These are phyloP conservation scores for Lordiphosa collinella DNA, from an alignment of 1,140 invertebrate genomes.

Conservation along the genomic window DNA sequence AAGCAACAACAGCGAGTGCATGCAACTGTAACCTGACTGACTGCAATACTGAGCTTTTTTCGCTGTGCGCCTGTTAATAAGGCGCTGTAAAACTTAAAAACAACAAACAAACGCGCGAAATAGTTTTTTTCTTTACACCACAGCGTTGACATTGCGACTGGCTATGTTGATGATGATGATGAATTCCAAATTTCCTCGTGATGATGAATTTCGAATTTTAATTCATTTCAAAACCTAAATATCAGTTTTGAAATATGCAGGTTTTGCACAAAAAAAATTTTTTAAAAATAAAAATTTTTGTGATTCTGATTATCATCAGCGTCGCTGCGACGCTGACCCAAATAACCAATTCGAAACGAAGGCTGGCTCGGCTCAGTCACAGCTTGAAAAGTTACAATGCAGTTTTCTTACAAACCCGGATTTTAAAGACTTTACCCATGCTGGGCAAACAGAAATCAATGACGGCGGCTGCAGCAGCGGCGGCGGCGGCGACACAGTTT, in stretches of 20 bases:
- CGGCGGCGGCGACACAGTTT: constrained; percentile 50
- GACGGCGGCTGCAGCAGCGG: constrained; percentile 34
- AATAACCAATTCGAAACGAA: constrained; percentile 48
- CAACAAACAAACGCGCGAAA: constrained; percentile 68
- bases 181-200: no score
- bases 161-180: no score
- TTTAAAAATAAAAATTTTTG: no score
- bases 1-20: constrained; percentile 34
- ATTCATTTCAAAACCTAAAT: no score
- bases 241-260: no score
- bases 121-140: constrained; percentile 52
- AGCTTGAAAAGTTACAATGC: constrained; percentile 42
- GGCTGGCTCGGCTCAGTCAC: constrained; percentile 25
- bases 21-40: constrained; percentile 46
- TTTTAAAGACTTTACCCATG: constrained; percentile 75
- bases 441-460: constrained; percentile 72
- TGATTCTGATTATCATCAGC: no score
- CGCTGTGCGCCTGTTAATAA: constrained; percentile 71
- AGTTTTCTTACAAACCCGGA: constrained; percentile 75
- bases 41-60: constrained; percentile 33
- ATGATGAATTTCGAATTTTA: no score
- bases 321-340: constrained; percentile 41
- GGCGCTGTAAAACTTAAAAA: constrained; percentile 77
- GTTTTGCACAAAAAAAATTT: no score
- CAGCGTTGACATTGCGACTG: no score